Evolutionary conservation across 1,140 invertebrate genomes (phyloP).

Genomic region (Drosophila santomea): DNA sequence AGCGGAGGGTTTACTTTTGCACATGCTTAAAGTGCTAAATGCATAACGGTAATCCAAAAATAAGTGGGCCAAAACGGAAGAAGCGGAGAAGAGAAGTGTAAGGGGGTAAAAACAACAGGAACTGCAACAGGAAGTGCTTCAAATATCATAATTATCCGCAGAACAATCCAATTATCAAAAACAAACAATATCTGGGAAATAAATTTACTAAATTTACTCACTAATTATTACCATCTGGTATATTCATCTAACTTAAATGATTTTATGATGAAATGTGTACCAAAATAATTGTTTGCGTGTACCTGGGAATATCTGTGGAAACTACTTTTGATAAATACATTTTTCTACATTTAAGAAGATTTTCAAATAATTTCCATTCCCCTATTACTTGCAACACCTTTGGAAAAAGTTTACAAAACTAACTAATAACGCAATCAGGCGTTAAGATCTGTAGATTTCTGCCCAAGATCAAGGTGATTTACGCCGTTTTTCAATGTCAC

Average conservation of each 20-base stretch:
- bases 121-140: slow-evolving; percentile 16
- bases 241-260: too few relatives aligned
- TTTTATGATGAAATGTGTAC: too few relatives aligned
- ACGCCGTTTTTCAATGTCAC: slow-evolving; percentile 40
- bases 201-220: background rate
- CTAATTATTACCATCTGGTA: background rate
- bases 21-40: slow-evolving; percentile 36
- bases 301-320: too few relatives aligned
- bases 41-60: slow-evolving; percentile 30
- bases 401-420: background rate
- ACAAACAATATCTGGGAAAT: background rate
- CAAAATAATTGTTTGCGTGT: too few relatives aligned
- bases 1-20: slow-evolving; percentile 45
- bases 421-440: background rate
- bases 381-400: background rate
- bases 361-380: too few relatives aligned
- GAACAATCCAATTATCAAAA: background rate
- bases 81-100: background rate
- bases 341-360: too few relatives aligned
- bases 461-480: slow-evolving; percentile 37
- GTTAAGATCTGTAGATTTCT: slow-evolving; percentile 2
- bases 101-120: background rate
- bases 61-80: slow-evolving; percentile 9
- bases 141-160: background rate
- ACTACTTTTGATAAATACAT: too few relatives aligned